Evolutionary conservation across 2,888 invertebrate species (phyloP).

Genomic region (Tetragonula carbonaria): DNA sequence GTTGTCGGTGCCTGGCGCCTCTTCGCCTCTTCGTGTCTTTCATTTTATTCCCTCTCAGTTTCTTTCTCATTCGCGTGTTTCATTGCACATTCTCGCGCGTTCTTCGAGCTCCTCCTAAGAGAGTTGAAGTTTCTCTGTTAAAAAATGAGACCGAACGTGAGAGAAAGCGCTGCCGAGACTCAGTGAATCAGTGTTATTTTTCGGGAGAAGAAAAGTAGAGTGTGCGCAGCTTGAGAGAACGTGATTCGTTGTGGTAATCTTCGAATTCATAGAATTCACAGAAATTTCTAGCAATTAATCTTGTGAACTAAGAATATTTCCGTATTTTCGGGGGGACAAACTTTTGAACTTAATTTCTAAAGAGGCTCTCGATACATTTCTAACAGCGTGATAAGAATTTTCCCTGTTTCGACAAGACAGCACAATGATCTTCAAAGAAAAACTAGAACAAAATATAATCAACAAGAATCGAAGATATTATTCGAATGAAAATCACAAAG

Average conservation of each 20-base stretch:
- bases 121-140: slow-evolving; percentile 19
- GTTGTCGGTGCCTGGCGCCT: slow-evolving; percentile 1
- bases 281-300: too few relatives aligned
- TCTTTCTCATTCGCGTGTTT: not conserved
- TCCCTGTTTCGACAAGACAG: too few relatives aligned
- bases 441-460: too few relatives aligned
- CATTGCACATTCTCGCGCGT: not conserved
- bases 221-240: not conserved
- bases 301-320: too few relatives aligned
- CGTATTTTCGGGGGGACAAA: too few relatives aligned
- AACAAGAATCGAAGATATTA: too few relatives aligned
- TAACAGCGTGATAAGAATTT: too few relatives aligned
- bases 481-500: too few relatives aligned
- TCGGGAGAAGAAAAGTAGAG: not conserved
- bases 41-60: not conserved
- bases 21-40: not conserved
- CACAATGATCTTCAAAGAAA: too few relatives aligned
- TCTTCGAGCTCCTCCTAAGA: not conserved
- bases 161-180: slow-evolving; percentile 10
- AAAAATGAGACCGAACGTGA: slow-evolving; percentile 32
- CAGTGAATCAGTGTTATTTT: not conserved
- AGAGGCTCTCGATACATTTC: too few relatives aligned
- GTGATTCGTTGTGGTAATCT: not conserved
- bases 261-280: not conserved
- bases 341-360: too few relatives aligned